Conservation (phyloP, 2,888 invertebrate genomes). For the Aphrophora alni region DNA sequence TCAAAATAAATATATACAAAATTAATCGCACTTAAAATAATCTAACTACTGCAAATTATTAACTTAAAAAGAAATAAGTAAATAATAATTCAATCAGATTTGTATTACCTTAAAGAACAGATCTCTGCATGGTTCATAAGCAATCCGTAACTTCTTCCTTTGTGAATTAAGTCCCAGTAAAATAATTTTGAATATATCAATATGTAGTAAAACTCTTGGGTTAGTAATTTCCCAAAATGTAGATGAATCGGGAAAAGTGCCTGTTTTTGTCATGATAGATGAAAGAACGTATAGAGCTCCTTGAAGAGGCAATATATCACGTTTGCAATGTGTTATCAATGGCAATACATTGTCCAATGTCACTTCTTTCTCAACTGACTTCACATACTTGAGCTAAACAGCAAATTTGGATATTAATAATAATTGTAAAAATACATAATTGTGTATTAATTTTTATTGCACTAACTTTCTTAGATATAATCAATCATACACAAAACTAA, state of each 20-base stretch:
- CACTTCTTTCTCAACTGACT: not conserved
- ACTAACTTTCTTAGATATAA: too few species aligned
- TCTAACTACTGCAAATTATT: too few species aligned
- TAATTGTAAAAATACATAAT: too few species aligned
- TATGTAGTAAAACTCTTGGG: not conserved
- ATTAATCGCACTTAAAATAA: too few species aligned
- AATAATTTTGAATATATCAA: slow-evolving; percentile 20
- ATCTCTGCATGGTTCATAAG: slow-evolving; percentile 10
- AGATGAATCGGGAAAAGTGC: not conserved
- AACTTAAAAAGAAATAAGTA: too few species aligned
- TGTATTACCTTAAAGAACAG: not conserved
- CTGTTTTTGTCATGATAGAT: slow-evolving; percentile 15
- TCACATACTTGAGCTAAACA: slow-evolving; percentile 9
- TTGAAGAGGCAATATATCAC: slow-evolving; percentile 24
- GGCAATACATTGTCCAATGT: not conserved
- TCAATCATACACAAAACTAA: too few species aligned
- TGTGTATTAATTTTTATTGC: too few species aligned
- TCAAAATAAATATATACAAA: too few species aligned
- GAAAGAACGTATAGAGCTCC: slow-evolving; percentile 9
- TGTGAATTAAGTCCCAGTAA: slow-evolving; percentile 4
- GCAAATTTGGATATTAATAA: too few species aligned
- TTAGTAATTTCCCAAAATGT: slow-evolving; percentile 12
- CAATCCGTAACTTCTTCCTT: slow-evolving; percentile 13
- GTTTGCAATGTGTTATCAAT: not conserved
- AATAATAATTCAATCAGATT: too few species aligned